Evolutionary conservation across 2,888 invertebrate species (phyloP).

Genomic region (Phalangium opilio): DNA sequence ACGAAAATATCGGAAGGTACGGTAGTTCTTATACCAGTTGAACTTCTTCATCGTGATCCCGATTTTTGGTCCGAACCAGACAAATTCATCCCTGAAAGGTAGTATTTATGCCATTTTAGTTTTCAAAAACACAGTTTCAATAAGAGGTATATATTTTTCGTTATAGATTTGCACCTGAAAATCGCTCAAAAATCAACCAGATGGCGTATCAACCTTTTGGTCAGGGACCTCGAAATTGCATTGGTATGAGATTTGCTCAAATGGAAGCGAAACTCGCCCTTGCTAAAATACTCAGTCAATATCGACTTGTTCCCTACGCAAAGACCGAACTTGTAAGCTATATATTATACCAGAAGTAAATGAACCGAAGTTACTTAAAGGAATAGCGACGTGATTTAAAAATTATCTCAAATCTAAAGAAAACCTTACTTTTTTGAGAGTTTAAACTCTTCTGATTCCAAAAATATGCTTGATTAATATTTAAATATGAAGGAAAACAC

Average conservation of each 20-base stretch:
- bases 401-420: too few relatives aligned
- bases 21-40: constrained; percentile 9
- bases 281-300: constrained; percentile 10
- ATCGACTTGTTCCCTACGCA: constrained; percentile 7
- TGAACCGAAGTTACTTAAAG: too few relatives aligned
- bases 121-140: too few relatives aligned
- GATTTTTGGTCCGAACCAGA: constrained; percentile 13
- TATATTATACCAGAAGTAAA: background rate
- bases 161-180: constrained; percentile 17
- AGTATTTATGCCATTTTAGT: background rate
- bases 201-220: constrained; percentile 18
- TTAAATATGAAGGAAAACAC: too few relatives aligned
- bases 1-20: constrained; percentile 11
- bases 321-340: constrained; percentile 13
- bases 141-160: too few relatives aligned
- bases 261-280: constrained; percentile 17
- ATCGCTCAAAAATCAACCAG: constrained; percentile 11
- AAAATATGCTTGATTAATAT: too few relatives aligned
- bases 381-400: too few relatives aligned
- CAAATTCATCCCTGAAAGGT: constrained; percentile 15
- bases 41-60: constrained; percentile 11
- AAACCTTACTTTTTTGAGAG: too few relatives aligned
- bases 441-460: too few relatives aligned
- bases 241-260: constrained; percentile 19
- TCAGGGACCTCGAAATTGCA: constrained; percentile 19